A percentile compares a stretch with the other conserved stretches of the same genome.
phyloP scores from a whole-genome alignment of 2,113 vertebrate genomes.

The Ploceus nigricollis region DNA sequence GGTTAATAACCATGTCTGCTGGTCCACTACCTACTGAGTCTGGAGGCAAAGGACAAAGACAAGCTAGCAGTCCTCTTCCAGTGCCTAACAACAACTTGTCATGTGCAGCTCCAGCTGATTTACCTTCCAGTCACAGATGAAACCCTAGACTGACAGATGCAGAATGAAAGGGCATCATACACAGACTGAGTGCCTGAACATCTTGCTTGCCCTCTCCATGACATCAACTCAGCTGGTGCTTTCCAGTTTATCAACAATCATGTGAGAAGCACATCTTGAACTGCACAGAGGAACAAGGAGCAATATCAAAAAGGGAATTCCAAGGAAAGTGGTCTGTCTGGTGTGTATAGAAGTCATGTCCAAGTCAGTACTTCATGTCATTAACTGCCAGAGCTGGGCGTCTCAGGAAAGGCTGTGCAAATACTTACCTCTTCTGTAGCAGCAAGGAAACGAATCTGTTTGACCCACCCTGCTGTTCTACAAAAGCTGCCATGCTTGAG shows the following conservation, averaged over 20 bases:
- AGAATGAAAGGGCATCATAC: background rate
- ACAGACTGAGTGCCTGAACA: accelerated
- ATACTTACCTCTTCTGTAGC: background rate
- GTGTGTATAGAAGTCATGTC: background rate
- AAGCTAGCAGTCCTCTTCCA: background rate
- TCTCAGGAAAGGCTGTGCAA: background rate
- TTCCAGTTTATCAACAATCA: background rate
- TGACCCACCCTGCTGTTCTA: background rate
- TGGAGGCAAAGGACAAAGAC: background rate
- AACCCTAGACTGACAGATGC: background rate
- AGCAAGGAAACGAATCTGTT: background rate
- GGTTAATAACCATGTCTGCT: background rate
- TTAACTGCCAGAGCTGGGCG: background rate
- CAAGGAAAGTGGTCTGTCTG: background rate
- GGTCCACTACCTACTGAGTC: background rate
- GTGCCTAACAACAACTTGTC: background rate
- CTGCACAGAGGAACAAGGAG: background rate
- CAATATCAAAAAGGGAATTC: background rate
- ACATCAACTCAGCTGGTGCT: background rate
- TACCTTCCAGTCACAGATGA: background rate
- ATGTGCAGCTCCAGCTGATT: background rate
- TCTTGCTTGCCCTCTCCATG: background rate
- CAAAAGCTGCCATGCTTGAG: background rate
- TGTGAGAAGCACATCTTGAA: background rate
- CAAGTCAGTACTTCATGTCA: background rate